Evolutionary conservation across 1,140 invertebrate species (phyloP), one percentile per base, ranked within the genome.

Genomic region (Euura saliciscinereae): DNA sequence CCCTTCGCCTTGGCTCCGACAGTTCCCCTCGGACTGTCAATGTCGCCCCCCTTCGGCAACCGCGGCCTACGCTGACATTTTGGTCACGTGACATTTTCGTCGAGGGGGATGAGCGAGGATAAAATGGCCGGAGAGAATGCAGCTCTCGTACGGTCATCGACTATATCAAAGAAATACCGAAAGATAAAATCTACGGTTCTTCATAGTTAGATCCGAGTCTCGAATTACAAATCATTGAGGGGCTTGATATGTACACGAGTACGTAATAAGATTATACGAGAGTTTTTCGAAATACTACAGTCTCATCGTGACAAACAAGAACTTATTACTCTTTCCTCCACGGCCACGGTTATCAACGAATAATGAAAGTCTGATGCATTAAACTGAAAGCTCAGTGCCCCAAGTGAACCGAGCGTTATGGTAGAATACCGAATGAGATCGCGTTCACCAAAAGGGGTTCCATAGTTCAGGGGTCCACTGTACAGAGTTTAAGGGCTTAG

Each of bases 71-170:
- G 43, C 70, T 75, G 74, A 75, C 72, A 75, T 74, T 75, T 75
- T 68, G 51, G 64, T 75, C 69, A 75, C 65, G 65, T 77, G 70
- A 73, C 44, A 77, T 73, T 75, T 77, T 44, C 1, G 59, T 64
- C 8, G 66, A 11, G 8, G 13, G 13, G 66, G 66, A 28, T 42
- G 13, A 11, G 66, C 8, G 4, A 44, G 43, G 28, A 8, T 8
- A 67, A 44, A 28, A 10, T 64, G 13, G 8, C 59, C 8, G 13
- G 8, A 64, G 59, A 64, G 13, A 28, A 28, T 28, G 28, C 28
- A 28, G 28, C 28, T 28, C 28, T 28, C 28, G 28, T 28, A 28
- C 28, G 28, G 28, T 28, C 28, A 28, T 28, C 28, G 28, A 28
- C 28, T 28, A 28, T 28, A 28, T 28, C 28, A 28, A 28, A 28